phyloP scores from a whole-genome alignment of 1,140 invertebrate species.

The Daktulosphaira vitifoliae region DNA sequence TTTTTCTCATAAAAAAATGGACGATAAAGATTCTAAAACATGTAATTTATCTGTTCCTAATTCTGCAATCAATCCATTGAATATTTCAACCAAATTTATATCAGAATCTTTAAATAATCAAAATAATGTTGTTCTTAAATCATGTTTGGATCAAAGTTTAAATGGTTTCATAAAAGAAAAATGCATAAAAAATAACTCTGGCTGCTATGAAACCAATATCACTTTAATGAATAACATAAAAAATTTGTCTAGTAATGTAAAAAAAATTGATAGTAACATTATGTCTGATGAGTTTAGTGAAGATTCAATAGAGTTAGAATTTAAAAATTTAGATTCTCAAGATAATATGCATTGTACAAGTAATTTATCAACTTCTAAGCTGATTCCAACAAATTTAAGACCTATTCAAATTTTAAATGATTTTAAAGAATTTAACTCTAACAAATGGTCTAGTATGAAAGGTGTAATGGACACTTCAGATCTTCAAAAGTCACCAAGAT shows the following conservation, averaged over 20 bases:
- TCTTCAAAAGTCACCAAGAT: not conserved
- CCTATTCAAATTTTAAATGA: not conserved
- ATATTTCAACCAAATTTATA: too few relatives aligned
- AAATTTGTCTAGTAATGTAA: too few relatives aligned
- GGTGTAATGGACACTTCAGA: not conserved
- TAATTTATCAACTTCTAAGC: not conserved
- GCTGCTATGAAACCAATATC: too few relatives aligned
- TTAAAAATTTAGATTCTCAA: not conserved
- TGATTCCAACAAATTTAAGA: not conserved
- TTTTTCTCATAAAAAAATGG: not conserved
- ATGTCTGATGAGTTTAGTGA: conserved; percentile 2
- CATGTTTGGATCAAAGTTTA: too few relatives aligned
- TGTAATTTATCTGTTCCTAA: conserved; percentile 2
- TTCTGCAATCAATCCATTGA: too few relatives aligned
- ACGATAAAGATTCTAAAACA: not conserved
- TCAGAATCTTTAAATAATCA: too few relatives aligned
- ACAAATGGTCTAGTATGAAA: conserved; percentile 3
- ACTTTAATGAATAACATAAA: too few relatives aligned
- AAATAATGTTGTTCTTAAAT: too few relatives aligned
- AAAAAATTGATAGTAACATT: too few relatives aligned
- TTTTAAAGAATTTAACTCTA: not conserved
- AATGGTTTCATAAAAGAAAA: too few relatives aligned
- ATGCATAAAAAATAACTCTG: too few relatives aligned
- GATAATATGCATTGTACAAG: not conserved
- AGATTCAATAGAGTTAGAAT: conserved; percentile 1